Evolutionary conservation across 2,797 vertebrate genomes (phyloP), one percentile per base, ranked within the genome.

Genomic region (Dipus sagitta): DNA sequence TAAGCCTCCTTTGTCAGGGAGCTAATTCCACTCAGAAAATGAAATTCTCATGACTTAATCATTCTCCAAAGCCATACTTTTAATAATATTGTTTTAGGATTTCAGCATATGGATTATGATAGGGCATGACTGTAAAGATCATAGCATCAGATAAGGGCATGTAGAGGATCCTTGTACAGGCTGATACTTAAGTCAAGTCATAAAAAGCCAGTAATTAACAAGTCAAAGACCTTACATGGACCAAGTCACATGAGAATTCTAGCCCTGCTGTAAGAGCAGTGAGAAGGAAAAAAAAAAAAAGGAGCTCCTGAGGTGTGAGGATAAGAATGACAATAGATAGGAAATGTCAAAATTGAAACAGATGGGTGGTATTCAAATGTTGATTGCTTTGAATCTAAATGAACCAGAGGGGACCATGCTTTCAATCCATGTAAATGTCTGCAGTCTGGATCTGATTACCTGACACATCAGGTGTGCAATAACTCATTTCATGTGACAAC

Each of bases 401-500:
- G 38, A 75, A 88, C 11, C 52, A 28, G 1, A 26, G 54, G 15
- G 11, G 84, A 4, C 32, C 64, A 52, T 68, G 58, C 17, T 72
- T 91, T 38, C 76, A 42, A 78, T 30, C 2, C 3, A 21, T 68
- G 20, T 3, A 34, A 8, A 30, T 79, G 18, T 32, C 7, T 62
- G 15, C 24, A 75, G 34, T 58, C 71, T 38, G 74, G 23, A 38
- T 3, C 9, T 67, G n/a, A 47, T 30, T 18, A 67, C 4, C 28
- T 83, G n/a, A 23, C 7, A 28, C 23, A 76, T 83, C 47, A 62
- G 21, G 12, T 67, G 1, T 54, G 24, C 38, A 11, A 64, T 80
- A 30, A 62, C 32, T 88, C 28, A 70, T 88, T 82, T 91, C 79
- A 21, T 62, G 8, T 79, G 42, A 79, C 47, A 77, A 28, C 20